Conservation (phyloP, 2,797 vertebrate species). For the Pseudochirops cupreus region DNA sequence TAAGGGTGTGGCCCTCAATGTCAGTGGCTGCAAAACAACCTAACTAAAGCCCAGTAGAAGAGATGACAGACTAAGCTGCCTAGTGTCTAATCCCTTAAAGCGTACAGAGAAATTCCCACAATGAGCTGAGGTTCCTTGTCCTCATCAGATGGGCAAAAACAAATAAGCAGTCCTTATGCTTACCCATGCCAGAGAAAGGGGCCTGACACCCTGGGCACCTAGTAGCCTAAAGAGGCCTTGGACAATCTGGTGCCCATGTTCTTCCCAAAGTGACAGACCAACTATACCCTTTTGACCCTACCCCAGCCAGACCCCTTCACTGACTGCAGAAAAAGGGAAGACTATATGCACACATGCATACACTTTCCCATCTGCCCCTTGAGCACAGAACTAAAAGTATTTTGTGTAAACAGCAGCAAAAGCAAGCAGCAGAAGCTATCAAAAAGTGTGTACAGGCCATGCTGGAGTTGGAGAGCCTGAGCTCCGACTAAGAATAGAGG, state of each 20-base stretch:
- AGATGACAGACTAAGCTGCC: not conserved
- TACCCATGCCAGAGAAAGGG: not conserved
- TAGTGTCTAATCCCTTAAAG: not conserved
- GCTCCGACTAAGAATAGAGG: constrained; percentile 58
- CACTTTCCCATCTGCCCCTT: constrained; percentile 79
- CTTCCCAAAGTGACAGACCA: constrained; percentile 4
- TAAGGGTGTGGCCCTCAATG: constrained; percentile 53
- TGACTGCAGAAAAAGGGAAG: constrained; percentile 37
- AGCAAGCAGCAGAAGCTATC: constrained; percentile 84
- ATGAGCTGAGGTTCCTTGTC: constrained; percentile 55
- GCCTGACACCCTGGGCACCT: not conserved
- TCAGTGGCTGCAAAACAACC: not conserved
- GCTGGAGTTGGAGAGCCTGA: constrained; percentile 68
- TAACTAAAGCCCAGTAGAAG: not conserved
- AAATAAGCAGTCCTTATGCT: constrained; percentile 43
- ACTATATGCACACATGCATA: constrained; percentile 49
- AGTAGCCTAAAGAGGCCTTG: not conserved
- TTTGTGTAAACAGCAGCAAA: constrained; percentile 83
- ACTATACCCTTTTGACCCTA: constrained; percentile 56
- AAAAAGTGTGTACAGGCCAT: constrained; percentile 73
- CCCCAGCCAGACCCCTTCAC: constrained; percentile 56
- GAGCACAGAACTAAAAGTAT: constrained; percentile 73
- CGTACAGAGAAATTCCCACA: constrained; percentile 57
- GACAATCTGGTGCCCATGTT: not conserved
- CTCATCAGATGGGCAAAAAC: constrained; percentile 53